Evolutionary conservation across 2,888 invertebrate genomes (phyloP), one percentile per base, ranked within the genome.

Genomic region (Tenthredo notha): DNA sequence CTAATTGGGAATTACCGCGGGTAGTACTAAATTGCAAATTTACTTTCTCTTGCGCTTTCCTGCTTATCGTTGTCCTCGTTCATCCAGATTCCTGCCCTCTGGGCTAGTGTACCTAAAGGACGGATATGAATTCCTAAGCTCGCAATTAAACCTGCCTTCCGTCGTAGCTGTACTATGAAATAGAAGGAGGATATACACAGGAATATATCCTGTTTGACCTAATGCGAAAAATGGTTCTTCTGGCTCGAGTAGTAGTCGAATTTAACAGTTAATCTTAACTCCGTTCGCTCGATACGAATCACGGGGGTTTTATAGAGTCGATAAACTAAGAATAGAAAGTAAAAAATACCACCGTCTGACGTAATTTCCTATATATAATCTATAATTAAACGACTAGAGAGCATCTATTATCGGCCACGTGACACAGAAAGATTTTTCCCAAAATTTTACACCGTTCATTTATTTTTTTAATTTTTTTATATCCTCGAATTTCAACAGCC

Each of bases 21-120:
- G 61, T 40, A 61, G 72, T 61, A 80, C 37, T 58, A 80, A 80
- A 80, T 80, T 80, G 58, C 61, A 80, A 80, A 80, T 80, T 61
- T 61, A 80, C 54, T 80, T 61, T 61, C 80, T n/a, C 78, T 21
- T 21, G 37, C 74, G 43, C 25, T 61, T 80, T 61, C 33, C 58
- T 61, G 61, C 78, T 50, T n/a, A 54, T 54, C 54, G n/a, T 33
- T 43, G 25, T 40, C 18, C 10, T 43, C 43, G 43, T 75, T 50
- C 61, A 37, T 77, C 50, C 77, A 77, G 47, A 54, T 43, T 74
- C 43, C n/a, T 40, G 72, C 40, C n/a, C 21, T 74, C 40, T 74
- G 21, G 70, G 70, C 18, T 70, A 7, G 9, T 10, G 21, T 43
- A 29, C n/a, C 33, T 43, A n/a, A 43, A 21, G 43, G 40, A 43